Base-by-base conservation (phyloP, 1,140 invertebrate species). In the Cherax destructor region DNA sequence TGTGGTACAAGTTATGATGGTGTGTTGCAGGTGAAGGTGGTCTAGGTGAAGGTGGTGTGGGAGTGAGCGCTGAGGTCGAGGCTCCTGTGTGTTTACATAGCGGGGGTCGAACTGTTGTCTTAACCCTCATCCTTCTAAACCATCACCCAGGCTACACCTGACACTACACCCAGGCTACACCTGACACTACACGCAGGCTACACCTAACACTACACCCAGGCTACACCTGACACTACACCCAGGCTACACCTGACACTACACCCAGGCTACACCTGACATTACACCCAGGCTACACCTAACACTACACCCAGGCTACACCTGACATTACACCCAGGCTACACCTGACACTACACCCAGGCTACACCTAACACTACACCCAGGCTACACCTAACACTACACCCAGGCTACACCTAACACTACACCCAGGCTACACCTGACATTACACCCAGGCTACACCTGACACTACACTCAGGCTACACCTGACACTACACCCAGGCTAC, bases 91-190 rank as follows among this genome's bases (percentile, higher is more conserved):
- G 81, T 83, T 83, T 83, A n/a, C 59, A 83, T 83, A 83, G 81
- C 61, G 81, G 81, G 69, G 61, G 30, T 47, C 16, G 81, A 56
- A 47, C 61, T 83, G 81, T 83, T 83, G 81, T 83, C 69, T 83
- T 83, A 83, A 83, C 81, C 81, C 61, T 41, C 56, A 83, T 83
- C 24, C 30, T 30, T 24, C 30, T 83, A 21, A 83, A 47, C 81
- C 59, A 21, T 49, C 80, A 52, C 47, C 49, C 49, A 16, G 18
- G 49, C 78, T 30, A 83, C 80, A 83, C 81, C 81, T 50, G 80
- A 41, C 30, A 41, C 80, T 13, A 83, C 80, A 83, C 80, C 80
- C 52, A 5, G 30, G 30, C 52, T 13, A 56, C 80, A 61, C 21
- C 56, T 21, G 61, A 47, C 50, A 30, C 80, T n/a, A 13, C 80